A percentile compares a stretch with the other conserved stretches of the same genome.
phyloP scores from a whole-genome alignment of 1,140 invertebrate genomes.

The Dolichoris vasculosae region DNA sequence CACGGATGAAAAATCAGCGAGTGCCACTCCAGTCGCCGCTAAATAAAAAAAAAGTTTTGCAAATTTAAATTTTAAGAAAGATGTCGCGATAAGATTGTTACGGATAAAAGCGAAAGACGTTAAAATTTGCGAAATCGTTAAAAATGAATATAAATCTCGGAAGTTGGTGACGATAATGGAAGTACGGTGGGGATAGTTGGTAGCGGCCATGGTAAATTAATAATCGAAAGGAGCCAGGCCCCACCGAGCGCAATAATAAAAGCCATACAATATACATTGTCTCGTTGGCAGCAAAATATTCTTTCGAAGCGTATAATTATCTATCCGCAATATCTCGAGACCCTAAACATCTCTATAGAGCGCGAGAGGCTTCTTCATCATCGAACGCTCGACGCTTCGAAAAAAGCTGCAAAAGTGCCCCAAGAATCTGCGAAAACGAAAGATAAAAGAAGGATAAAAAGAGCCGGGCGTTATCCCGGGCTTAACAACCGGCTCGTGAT shows the following conservation, averaged over 20 bases:
- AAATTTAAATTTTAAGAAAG: not conserved
- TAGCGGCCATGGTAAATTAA: not conserved
- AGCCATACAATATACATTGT: constrained; percentile 28
- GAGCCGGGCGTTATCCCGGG: too few species aligned
- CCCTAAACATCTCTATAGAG: constrained; percentile 38
- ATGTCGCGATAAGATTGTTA: not conserved
- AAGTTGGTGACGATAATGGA: not conserved
- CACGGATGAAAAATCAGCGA: too few species aligned
- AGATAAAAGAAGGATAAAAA: not conserved
- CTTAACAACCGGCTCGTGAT: constrained; percentile 38
- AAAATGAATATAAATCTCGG: not conserved
- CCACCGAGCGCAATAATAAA: constrained; percentile 15
- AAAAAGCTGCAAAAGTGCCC: not conserved
- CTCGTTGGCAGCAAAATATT: constrained; percentile 38
- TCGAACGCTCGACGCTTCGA: not conserved
- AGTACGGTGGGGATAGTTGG: not conserved
- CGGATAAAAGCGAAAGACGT: not conserved
- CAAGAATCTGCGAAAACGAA: not conserved
- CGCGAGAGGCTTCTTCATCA: not conserved
- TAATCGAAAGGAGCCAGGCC: not conserved
- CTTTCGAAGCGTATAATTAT: constrained; percentile 27
- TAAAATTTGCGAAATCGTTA: not conserved
- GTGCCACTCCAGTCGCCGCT: too few species aligned
- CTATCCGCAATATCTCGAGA: constrained; percentile 24
- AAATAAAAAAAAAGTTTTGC: not conserved